Conservation (phyloP, 2,888 invertebrate genomes). For the Apamea monoglypha region DNA sequence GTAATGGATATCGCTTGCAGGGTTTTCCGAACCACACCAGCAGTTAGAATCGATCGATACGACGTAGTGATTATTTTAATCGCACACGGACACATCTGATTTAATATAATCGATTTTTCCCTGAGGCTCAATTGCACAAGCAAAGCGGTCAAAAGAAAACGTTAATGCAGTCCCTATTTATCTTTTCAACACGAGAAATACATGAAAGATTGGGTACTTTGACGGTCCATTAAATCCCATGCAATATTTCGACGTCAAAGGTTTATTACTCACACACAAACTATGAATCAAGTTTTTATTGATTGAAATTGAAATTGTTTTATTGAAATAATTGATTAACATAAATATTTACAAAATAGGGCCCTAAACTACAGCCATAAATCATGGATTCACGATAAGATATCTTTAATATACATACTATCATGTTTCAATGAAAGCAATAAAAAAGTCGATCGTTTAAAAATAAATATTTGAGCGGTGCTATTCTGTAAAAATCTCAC, state of each 20-base stretch:
- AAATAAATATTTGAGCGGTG: slow-evolving; percentile 3
- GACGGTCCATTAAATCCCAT: slow-evolving; percentile 16
- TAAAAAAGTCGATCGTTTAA: background rate
- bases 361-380: background rate
- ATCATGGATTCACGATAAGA: background rate
- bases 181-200: background rate
- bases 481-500: too few species aligned
- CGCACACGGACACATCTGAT: slow-evolving; percentile 19
- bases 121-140: slow-evolving; percentile 18
- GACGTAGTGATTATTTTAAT: slow-evolving; percentile 50
- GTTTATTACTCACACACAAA: background rate
- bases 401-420: background rate
- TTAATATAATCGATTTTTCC: slow-evolving; percentile 27
- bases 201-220: background rate
- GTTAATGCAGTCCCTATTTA: background rate
- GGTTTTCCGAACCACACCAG: background rate
- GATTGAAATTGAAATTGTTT: too few species aligned
- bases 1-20: slow-evolving; percentile 12
- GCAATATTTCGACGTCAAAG: slow-evolving; percentile 11
- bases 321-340: background rate
- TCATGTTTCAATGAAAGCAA: slow-evolving; percentile 6
- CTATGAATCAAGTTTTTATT: slow-evolving; percentile 26
- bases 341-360: background rate
- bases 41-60: slow-evolving; percentile 23
- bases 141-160: slow-evolving; percentile 17